Conservation (phyloP, 1,140 invertebrate genomes). For the Drosophila nikananu region DNA sequence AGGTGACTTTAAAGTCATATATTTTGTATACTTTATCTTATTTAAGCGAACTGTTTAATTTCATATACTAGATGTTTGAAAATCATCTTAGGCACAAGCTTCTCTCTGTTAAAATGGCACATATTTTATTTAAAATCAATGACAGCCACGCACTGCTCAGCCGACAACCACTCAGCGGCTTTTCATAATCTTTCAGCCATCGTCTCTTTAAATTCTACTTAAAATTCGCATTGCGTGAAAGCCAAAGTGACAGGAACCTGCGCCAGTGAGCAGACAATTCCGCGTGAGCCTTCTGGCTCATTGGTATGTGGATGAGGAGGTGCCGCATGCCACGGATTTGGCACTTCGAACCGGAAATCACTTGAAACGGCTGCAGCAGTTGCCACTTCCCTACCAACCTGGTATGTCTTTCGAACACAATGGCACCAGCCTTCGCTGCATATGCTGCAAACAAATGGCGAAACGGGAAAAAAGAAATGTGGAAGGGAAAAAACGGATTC, state of each 20-base stretch:
- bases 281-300: constrained; percentile 29
- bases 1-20: not conserved
- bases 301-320: constrained; percentile 61
- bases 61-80: no score
- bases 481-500: constrained; percentile 22
- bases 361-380: constrained; percentile 56
- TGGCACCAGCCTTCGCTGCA: constrained; percentile 7
- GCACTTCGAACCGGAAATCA: constrained; percentile 62
- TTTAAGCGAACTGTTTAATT: no score
- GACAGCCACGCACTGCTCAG: not conserved
- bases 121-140: constrained; percentile 28
- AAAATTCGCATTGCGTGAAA: constrained; percentile 65
- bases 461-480: not conserved
- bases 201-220: constrained; percentile 51
- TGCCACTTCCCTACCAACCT: constrained; percentile 22
- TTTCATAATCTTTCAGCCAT: constrained; percentile 30
- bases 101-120: not conserved
- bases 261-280: constrained; percentile 23
- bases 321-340: constrained; percentile 43
- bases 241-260: constrained; percentile 32
- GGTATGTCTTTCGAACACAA: constrained; percentile 22
- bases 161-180: constrained; percentile 43
- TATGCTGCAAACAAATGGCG: constrained; percentile 21
- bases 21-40: not conserved
- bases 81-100: not conserved